A percentile compares a stretch with the other conserved stretches of the same genome.
phyloP scores from a whole-genome alignment of 2,113 vertebrate species.

The Callionymus lyra region DNA sequence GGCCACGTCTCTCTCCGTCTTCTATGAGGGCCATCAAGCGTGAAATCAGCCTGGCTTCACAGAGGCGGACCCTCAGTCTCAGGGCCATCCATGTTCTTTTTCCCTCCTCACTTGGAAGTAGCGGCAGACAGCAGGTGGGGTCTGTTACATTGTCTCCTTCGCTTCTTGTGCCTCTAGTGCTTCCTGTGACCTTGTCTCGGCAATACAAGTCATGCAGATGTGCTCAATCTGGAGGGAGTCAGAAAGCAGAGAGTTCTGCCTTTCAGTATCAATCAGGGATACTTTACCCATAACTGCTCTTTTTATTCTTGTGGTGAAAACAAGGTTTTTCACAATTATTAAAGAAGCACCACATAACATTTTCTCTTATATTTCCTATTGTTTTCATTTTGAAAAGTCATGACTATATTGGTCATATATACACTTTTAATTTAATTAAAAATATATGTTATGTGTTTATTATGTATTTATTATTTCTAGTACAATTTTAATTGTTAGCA shows the following conservation, averaged over 20 bases:
- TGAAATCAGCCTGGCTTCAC: conserved; percentile 68
- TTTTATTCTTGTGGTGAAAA: too few relatives aligned
- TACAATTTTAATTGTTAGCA: too few relatives aligned
- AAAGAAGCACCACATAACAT: too few relatives aligned
- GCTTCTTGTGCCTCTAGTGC: conserved; percentile 13
- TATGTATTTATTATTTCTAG: too few relatives aligned
- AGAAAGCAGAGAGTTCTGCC: neutral
- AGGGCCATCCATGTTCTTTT: conserved; percentile 45
- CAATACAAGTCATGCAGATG: conserved; percentile 15
- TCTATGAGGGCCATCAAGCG: conserved; percentile 49
- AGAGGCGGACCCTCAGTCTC: conserved; percentile 52
- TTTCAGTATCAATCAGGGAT: too few relatives aligned
- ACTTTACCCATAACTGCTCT: too few relatives aligned
- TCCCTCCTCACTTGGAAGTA: conserved; percentile 30
- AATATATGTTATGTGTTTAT: too few relatives aligned
- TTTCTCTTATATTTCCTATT: too few relatives aligned
- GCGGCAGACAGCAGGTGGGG: conserved; percentile 39
- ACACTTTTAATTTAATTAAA: too few relatives aligned
- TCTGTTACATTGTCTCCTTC: conserved; percentile 6
- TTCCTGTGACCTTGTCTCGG: conserved; percentile 11
- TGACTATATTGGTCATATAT: too few relatives aligned
- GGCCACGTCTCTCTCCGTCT: conserved; percentile 29
- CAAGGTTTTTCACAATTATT: too few relatives aligned
- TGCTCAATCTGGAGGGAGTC: conserved; percentile 4
- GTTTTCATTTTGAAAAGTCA: too few relatives aligned